A percentile compares a stretch with the other conserved stretches of the same genome.
Conservation (phyloP, 2,113 vertebrate species). For the Gnathonemus longibarbis region DNA sequence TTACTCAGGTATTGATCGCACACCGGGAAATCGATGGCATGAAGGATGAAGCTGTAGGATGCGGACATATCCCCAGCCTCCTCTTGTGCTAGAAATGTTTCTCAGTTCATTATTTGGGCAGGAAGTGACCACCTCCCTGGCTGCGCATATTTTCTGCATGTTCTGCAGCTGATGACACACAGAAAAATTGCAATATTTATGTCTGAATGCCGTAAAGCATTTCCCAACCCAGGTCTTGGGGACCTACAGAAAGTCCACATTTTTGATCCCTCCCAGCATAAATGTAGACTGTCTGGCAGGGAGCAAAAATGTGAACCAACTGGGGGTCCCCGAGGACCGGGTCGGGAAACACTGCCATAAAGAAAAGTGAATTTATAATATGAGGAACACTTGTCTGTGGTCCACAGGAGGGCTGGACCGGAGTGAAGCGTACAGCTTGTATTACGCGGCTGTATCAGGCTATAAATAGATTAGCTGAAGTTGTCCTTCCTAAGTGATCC, state of each 20-base stretch:
- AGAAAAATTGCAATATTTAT: background rate
- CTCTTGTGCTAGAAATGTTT: background rate
- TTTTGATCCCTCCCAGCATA: background rate
- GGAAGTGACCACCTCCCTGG: background rate
- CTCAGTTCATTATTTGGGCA: background rate
- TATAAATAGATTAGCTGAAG: background rate
- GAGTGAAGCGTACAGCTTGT: background rate
- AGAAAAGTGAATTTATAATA: background rate
- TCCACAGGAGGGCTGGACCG: background rate
- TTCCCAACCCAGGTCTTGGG: background rate
- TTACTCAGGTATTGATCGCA: constrained; percentile 4
- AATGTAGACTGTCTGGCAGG: background rate
- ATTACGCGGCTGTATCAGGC: background rate
- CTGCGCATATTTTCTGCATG: background rate
- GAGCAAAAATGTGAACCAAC: background rate
- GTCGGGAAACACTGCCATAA: background rate
- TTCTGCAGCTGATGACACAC: background rate
- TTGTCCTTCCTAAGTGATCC: background rate
- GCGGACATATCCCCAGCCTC: background rate
- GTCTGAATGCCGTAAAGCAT: background rate
- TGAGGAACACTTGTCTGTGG: background rate
- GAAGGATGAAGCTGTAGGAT: background rate
- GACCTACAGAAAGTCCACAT: background rate
- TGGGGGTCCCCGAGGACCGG: background rate
- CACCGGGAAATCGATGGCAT: background rate